Percentiles rank a stretch among this genome's conserved stretches.
Evolutionary conservation across 2,113 vertebrate species (phyloP).

Genomic region (Irena cyanogastra): DNA sequence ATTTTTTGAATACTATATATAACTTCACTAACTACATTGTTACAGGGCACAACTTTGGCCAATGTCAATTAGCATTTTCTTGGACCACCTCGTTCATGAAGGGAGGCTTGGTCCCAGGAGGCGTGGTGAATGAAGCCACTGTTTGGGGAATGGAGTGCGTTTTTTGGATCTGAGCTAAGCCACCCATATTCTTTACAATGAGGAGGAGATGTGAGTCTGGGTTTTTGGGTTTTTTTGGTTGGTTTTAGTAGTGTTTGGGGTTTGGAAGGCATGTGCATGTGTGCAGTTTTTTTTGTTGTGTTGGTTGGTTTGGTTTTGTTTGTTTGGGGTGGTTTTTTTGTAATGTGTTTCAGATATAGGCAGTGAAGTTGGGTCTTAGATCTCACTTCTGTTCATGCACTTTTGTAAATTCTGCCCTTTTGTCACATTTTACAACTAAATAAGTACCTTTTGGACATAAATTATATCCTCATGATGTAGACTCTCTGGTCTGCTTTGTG

Average conservation of each 20-base stretch:
- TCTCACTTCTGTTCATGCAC: not conserved
- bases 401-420: not conserved
- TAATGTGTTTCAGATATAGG: not conserved
- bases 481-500: not conserved
- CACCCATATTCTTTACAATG: not conserved
- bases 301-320: not conserved
- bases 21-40: not conserved
- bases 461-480: not conserved
- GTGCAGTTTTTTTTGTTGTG: not conserved
- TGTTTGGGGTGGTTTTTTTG: not conserved
- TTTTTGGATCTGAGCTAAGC: not conserved
- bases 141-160: fast-evolving
- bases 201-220: not conserved
- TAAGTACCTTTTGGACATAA: not conserved
- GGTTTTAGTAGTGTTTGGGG: not conserved
- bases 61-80: not conserved
- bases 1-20: not conserved
- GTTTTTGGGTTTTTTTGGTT: not conserved
- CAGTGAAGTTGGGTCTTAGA: not conserved
- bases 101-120: not conserved
- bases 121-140: not conserved
- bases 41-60: not conserved
- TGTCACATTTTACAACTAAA: not conserved
- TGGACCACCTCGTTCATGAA: fast-evolving
- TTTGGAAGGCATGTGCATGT: too few species aligned